phyloP scores from a whole-genome alignment of 2,113 vertebrate genomes.

The Pachycephala philippinensis region DNA sequence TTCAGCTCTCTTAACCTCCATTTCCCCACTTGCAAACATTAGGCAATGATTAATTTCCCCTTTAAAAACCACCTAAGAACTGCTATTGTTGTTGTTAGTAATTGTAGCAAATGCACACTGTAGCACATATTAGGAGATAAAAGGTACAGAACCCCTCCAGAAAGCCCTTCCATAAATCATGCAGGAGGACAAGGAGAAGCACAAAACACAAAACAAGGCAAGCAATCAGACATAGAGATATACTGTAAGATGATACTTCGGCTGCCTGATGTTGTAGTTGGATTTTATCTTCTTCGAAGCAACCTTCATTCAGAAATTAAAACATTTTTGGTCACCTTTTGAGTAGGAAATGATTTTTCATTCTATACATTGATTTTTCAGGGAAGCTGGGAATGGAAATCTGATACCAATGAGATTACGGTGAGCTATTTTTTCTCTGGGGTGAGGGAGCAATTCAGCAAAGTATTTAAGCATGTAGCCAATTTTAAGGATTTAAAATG shows the following conservation, averaged over 20 bases:
- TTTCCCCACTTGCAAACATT: background rate
- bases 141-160: background rate
- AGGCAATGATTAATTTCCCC: background rate
- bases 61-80: background rate
- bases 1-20: background rate
- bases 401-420: background rate
- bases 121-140: background rate
- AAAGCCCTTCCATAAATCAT: background rate
- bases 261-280: background rate
- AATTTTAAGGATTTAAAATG: constrained; percentile 5
- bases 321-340: background rate
- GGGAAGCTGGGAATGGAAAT: background rate
- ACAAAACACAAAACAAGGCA: background rate
- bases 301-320: background rate
- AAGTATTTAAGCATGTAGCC: background rate
- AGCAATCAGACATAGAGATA: background rate
- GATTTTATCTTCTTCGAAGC: background rate
- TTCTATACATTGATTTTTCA: constrained; percentile 1
- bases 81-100: background rate
- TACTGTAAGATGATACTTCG: background rate
- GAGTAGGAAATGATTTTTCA: constrained; percentile 10
- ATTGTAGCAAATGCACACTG: background rate
- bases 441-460: background rate
- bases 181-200: background rate
- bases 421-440: background rate